Percentiles rank a stretch among this genome's conserved stretches.
phyloP scores from a whole-genome alignment of 2,113 vertebrate species.

The Hypomesus transpacificus region DNA sequence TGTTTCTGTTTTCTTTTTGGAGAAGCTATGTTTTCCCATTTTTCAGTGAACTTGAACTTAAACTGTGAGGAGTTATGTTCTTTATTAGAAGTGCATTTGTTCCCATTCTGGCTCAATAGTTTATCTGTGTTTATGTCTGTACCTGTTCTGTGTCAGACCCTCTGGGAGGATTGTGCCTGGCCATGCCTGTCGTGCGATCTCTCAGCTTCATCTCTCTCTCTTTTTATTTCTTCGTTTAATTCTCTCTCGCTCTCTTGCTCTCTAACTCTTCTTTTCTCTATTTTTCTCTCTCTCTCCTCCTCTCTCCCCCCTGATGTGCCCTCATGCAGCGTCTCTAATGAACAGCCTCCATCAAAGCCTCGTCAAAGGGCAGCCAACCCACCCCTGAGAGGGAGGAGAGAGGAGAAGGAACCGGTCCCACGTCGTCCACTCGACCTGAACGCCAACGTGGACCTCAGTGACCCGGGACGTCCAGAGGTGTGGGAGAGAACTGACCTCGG shows the following conservation, averaged over 20 bases:
- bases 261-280: background rate
- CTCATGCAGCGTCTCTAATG: conserved; percentile 51
- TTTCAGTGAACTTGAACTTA: background rate
- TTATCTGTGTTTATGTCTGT: background rate
- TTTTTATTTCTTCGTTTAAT: background rate
- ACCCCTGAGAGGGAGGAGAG: conserved; percentile 35
- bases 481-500: conserved; percentile 19
- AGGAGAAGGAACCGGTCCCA: conserved; percentile 24
- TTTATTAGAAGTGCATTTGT: too few relatives aligned
- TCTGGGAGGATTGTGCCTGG: conserved; percentile 14
- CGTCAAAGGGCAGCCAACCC: conserved; percentile 47
- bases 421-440: conserved; percentile 45
- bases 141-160: background rate
- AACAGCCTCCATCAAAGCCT: conserved; percentile 52
- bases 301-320: conserved; percentile 23
- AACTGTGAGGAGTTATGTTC: too few relatives aligned
- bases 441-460: conserved; percentile 42
- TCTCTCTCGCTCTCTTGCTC: background rate
- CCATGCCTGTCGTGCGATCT: conserved; percentile 21
- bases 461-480: background rate
- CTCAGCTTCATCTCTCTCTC: background rate
- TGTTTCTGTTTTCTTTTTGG: background rate
- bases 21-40: background rate
- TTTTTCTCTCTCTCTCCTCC: conserved; percentile 5
- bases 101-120: too few relatives aligned